Evolutionary conservation across 2,888 invertebrate genomes (phyloP), one percentile per base, ranked within the genome.

Genomic region (Torymus tubicola): DNA sequence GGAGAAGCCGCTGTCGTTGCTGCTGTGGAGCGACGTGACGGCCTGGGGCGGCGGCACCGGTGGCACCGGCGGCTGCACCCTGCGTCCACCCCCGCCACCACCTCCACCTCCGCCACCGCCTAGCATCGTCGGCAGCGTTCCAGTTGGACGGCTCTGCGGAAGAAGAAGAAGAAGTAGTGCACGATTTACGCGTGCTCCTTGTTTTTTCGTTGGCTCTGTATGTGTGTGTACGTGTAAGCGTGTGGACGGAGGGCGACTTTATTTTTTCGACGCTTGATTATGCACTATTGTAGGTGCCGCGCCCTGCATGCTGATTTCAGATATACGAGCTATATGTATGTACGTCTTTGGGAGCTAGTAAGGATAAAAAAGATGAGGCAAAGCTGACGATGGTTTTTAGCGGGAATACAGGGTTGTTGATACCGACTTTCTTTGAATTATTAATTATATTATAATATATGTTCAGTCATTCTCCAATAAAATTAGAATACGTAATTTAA

Each of bases 1-100:
- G 87, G 97, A 96, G 91, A 97, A 97, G 16, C 97, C 97, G 85
- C 96, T 97, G 91, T 97, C 97, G 91, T 97, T 97, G 89, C 96
- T 96, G 91, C 96, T 96, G 91, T 97, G 97, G 85, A 97, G 93
- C 60, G 96, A 96, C 78, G 92, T 92, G 78, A 91, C 90, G 0
- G 91, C 91, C 85, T 89, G 91, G 78, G 89, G 90, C 63, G 91
- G 90, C 72, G 90, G 89, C 11, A 90, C 88, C 14, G 90, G 90
- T 14, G 91, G 89, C 61, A 90, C 89, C 73, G 91, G 91, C 88
- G 90, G 93, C 83, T 82, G 93, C 91, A 85, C 92, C 81, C 90
- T 88, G 91, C 71, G 88, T 2, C 81, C 70, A 77, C 90, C 90
- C 90, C 89, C 81, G 90, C 89, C 83, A 8, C 42, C 42, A 42